Evolutionary conservation across 1,140 invertebrate species (phyloP), one percentile per base, ranked within the genome.

Genomic region (Geopemphigus sp.): DNA sequence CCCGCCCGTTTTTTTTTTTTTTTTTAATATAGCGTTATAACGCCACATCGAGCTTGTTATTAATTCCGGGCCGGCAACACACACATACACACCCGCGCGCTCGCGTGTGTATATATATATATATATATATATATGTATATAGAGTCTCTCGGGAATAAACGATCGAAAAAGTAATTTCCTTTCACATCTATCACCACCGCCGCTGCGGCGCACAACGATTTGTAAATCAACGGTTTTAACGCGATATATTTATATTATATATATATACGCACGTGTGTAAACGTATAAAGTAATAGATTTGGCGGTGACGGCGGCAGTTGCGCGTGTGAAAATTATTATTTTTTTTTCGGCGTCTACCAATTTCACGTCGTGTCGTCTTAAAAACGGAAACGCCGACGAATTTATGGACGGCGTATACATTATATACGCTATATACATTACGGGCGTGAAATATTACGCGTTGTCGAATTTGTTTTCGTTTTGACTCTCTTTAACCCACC

Each of bases 141-240:
- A 56, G 8, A 12, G 14, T 50, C 47, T 12, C 5, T 26, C 47
- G 61, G 26, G 26, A 39, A 47, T 22, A 24, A 22, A 66, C 64
- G 64, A 66, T 66, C 64, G 64, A 66, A 47, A 66, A 66, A 66
- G 19, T 45, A 66, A 66, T 66, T 66, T 66, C 32, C 64, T 66
- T 22, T 66, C 64, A 47, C 64, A 66, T 66, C 64, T 66, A 66
- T 66, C 64, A 63, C 61, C 61, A 32, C 26, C 26, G 19, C 29
- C 63, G 12, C 19, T 14, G 17, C 29, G 22, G 19, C 19, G 12
- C 12, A 10, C 19, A 66, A 66, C 64, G 64, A 66, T 45, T 66
- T 66, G 32, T 47, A 66, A 66, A 47, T 45, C 64, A 66, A 66
- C 54, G 5, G 19, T 22, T 56, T n/a, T 56, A 22, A 56, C 64